Base-by-base conservation (phyloP, 2,113 vertebrate species). In the Bos indicus region DNA sequence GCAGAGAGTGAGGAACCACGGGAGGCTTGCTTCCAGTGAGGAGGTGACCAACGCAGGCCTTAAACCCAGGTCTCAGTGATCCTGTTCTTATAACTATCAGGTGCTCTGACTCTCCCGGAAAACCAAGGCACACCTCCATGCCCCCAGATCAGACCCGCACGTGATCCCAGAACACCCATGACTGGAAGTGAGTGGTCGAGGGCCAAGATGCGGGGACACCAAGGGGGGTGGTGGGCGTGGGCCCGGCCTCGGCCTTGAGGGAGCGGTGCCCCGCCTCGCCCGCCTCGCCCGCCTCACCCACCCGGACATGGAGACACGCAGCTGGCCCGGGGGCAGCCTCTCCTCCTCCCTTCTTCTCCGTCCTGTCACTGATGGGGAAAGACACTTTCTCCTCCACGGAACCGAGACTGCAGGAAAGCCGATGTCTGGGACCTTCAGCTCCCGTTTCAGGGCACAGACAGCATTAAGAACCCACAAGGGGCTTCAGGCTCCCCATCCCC, bases 191-290 rank as follows among this genome's bases (percentile, higher is more conserved):
- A 64, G 56, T 1, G 81, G 33, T 43, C 6, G 13, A 36, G 10
- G 30, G 40, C 78, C 16, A 4, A 56, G 17, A 21, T 25, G 14
- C 28, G 54, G 4, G 2, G 23, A 67, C 21, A 1, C 13, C 51
- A 11, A 25, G 1, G 0, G 62, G 30, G n/a, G 1, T 0, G 0
- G 36, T 60, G 17, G 40, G 40, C 30, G 0, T 0, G 30, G 21
- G 46, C 17, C 57, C 9, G 0, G 10, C 33, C 40, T 30, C 9
- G 0, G 10, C 33, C 40, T 30, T 0, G 13, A 52, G 5, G 82
- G 30, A 43, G 3, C 0, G 0, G 11, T 6, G 9, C 36, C 21
- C 2, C 1, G 3, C 1, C 56, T 48, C 43, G 7, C 51, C 26
- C 48, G 0, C 51, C 36, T n/a, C n/a, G n/a, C 21, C 2, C 1